Percentiles rank a stretch among this genome's conserved stretches.
These are phyloP conservation scores for Erebia ligea DNA, from an alignment of 2,888 invertebrate species.

Conservation along the genomic window DNA sequence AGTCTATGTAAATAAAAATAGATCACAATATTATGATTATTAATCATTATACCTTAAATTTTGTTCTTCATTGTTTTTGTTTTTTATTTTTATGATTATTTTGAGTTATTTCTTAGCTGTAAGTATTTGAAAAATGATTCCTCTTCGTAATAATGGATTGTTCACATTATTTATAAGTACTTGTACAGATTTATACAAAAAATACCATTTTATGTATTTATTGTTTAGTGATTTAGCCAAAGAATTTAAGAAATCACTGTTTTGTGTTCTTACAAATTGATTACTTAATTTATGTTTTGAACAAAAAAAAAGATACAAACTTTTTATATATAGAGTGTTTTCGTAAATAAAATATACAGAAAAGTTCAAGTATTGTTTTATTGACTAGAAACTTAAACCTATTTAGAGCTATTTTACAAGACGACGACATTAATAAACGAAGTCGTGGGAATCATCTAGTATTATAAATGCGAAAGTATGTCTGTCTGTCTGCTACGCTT, in stretches of 20 bases:
- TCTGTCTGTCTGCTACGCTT: too few species aligned
- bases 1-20: too few species aligned
- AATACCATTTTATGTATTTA: background rate
- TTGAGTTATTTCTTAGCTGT: background rate
- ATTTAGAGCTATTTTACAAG: background rate
- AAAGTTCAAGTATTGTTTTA: constrained; percentile 9
- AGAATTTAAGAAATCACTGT: constrained; percentile 2
- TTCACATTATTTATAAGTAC: background rate
- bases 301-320: background rate
- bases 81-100: background rate
- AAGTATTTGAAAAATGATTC: background rate
- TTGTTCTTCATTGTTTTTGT: background rate
- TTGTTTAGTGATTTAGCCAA: constrained; percentile 7
- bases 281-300: background rate
- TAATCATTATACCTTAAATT: background rate
- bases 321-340: background rate
- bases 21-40: too few species aligned
- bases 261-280: background rate
- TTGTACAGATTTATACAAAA: background rate
- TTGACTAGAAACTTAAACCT: constrained; percentile 14
- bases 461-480: too few species aligned
- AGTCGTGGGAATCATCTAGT: too few species aligned
- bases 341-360: constrained; percentile 4
- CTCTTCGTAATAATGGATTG: background rate
- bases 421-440: too few species aligned